phyloP scores from a whole-genome alignment of 1,140 invertebrate genomes.

The Aphelenchoides avenae region DNA sequence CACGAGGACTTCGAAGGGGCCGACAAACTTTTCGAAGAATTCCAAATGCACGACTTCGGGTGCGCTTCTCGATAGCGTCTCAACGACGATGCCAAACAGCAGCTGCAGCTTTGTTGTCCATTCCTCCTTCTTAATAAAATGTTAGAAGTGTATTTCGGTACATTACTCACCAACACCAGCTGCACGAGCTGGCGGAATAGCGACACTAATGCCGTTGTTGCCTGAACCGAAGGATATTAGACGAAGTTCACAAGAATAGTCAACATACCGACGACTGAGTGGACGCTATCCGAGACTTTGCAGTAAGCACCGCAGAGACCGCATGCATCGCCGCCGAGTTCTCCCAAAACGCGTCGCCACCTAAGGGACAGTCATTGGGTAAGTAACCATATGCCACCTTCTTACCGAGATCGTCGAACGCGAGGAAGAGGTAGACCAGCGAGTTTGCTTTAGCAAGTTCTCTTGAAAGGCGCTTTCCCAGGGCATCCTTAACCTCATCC shows the following conservation, averaged over 20 bases:
- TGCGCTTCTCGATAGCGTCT: constrained; percentile 12
- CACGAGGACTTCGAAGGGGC: constrained; percentile 22
- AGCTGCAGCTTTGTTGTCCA: constrained; percentile 1
- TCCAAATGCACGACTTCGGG: constrained; percentile 11
- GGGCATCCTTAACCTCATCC: no score
- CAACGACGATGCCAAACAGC: background rate
- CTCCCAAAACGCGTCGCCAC: constrained; percentile 12
- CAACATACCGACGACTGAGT: background rate
- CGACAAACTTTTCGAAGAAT: constrained; percentile 9
- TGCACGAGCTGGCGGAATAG: no score
- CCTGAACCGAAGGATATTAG: background rate
- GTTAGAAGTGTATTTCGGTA: no score
- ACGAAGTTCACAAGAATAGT: background rate
- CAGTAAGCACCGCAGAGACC: constrained; percentile 2
- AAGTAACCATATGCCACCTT: no score
- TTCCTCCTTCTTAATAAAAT: background rate
- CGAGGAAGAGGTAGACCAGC: no score
- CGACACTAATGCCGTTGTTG: no score
- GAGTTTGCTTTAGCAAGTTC: no score
- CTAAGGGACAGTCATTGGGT: no score
- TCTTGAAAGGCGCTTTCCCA: no score
- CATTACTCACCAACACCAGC: no score
- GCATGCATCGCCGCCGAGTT: constrained; percentile 9
- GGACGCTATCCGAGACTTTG: background rate
- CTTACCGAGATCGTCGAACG: no score